Percentiles rank a stretch among this genome's conserved stretches.
phyloP scores from a whole-genome alignment of 2,797 vertebrate species.

The Sarcophilus harrisii region DNA sequence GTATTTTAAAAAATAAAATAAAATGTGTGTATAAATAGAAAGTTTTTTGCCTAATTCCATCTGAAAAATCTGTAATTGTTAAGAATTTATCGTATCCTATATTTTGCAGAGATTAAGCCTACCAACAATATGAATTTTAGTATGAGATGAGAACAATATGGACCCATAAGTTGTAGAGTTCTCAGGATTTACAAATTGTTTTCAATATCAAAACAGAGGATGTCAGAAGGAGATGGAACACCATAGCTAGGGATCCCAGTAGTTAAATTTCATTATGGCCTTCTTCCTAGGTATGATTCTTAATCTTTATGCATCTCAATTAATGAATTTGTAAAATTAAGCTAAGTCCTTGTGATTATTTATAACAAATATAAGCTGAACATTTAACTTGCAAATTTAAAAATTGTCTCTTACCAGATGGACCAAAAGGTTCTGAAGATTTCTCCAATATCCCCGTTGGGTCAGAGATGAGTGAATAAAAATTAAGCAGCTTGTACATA shows the following conservation, averaged over 20 bases:
- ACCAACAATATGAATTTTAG: neutral
- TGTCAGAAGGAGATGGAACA: neutral
- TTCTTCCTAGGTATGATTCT: neutral
- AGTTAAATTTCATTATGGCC: neutral
- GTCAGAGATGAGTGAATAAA: conserved; percentile 99
- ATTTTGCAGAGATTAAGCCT: neutral
- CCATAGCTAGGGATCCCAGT: neutral
- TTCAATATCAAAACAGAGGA: neutral
- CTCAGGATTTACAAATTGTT: neutral
- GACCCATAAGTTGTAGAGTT: neutral
- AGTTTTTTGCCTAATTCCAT: neutral
- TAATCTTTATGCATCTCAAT: conserved; percentile 26
- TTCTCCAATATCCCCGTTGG: conserved; percentile 98
- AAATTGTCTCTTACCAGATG: conserved; percentile 83
- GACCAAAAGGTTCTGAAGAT: conserved; percentile 91
- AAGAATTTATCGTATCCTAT: neutral
- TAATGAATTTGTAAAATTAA: neutral
- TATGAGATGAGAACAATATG: neutral
- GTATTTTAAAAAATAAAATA: neutral
- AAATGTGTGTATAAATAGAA: neutral
- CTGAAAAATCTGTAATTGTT: neutral
- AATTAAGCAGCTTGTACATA: conserved; percentile 99
- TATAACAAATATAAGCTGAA: conserved; percentile 8
- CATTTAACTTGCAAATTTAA: neutral
- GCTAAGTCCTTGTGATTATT: neutral